These are phyloP conservation scores for Gymnopithys bicolor DNA, from an alignment of 2,797 vertebrate genomes.

Conservation along the genomic window DNA sequence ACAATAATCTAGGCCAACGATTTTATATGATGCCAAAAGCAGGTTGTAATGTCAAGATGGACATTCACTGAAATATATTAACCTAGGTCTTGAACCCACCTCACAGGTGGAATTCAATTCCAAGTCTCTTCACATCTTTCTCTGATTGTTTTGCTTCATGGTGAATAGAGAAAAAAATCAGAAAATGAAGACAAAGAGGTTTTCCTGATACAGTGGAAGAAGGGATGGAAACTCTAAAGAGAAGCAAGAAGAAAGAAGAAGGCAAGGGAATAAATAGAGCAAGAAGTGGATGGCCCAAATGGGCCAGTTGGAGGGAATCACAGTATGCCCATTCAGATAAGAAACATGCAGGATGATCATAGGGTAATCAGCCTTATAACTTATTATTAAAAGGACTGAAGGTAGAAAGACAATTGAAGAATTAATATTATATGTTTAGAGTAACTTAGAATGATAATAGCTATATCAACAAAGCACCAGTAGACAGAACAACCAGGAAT, in stretches of 20 bases:
- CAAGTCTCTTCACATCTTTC: not conserved
- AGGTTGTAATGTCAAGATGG: not conserved
- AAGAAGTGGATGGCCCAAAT: not conserved
- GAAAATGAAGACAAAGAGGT: not conserved
- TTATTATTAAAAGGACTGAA: not conserved
- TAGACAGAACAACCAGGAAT: constrained; percentile 23
- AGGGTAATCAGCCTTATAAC: not conserved
- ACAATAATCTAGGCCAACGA: not conserved
- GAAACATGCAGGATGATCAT: not conserved
- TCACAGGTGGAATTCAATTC: not conserved
- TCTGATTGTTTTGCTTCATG: not conserved
- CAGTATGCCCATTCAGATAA: not conserved
- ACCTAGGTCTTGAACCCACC: not conserved
- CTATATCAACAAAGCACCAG: constrained; percentile 14
- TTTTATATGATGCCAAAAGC: not conserved
- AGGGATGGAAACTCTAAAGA: not conserved
- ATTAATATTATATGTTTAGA: constrained; percentile 41
- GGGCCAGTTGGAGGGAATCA: not conserved
- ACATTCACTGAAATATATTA: not conserved
- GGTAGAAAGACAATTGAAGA: not conserved
- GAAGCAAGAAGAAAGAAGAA: not conserved
- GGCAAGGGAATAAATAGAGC: not conserved
- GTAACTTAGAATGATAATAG: constrained; percentile 31
- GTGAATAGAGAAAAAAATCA: not conserved
- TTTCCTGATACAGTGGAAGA: not conserved